Evolutionary conservation across 2,888 invertebrate species (phyloP).

Genomic region (Thera obeliscata): DNA sequence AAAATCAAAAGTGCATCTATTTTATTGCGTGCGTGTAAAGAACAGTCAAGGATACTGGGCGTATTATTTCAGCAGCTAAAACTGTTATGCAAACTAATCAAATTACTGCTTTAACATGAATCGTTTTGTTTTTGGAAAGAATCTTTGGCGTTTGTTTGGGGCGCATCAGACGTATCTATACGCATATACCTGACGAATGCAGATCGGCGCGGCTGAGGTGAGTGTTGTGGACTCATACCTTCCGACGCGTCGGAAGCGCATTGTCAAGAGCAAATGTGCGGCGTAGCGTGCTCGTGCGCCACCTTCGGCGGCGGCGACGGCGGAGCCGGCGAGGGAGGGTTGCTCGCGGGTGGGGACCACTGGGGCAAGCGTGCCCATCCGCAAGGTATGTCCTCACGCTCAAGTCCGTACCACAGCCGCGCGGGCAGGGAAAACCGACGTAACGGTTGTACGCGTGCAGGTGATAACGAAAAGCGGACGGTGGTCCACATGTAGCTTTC

Average conservation of each 20-base stretch:
- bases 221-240: constrained; percentile 1
- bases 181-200: constrained; percentile 15
- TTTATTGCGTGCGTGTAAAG: too few species aligned
- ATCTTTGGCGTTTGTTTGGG: not conserved
- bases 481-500: not conserved
- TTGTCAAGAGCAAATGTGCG: constrained; percentile 1
- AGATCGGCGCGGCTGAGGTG: constrained; percentile 13
- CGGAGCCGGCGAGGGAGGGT: not conserved
- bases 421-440: constrained; percentile 13
- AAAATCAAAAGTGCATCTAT: too few species aligned
- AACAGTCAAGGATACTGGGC: too few species aligned
- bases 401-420: not conserved
- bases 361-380: not conserved
- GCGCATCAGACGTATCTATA: not conserved
- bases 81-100: too few species aligned
- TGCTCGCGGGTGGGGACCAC: not conserved
- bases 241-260: constrained; percentile 2
- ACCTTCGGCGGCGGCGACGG: too few species aligned
- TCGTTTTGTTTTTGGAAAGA: not conserved
- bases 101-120: not conserved
- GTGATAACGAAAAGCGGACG: not conserved
- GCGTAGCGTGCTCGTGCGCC: not conserved
- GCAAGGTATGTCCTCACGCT: not conserved
- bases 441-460: not conserved
- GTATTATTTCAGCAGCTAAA: too few species aligned